Base-by-base conservation (phyloP, 2,113 vertebrate genomes). In the Amazona vittata region DNA sequence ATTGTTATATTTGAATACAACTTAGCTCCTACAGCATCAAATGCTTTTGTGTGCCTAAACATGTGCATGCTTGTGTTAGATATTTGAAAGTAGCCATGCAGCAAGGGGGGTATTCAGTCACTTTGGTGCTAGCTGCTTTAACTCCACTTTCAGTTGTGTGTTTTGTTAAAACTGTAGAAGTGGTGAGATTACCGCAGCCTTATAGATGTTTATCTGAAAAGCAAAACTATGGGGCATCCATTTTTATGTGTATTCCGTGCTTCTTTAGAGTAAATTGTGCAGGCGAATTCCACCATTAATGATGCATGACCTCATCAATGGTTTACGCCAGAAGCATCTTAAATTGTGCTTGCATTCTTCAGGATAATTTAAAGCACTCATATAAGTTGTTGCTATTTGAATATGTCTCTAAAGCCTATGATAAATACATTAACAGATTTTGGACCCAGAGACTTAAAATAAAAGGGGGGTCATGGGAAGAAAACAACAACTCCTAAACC, bases 391-490 rank as follows among this genome's bases (percentile, higher is more conserved):
- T 94, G 82, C 69, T 88, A 14, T 93, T 93, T 92, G 63, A 94
- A 85, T 89, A 44, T 55, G 50, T 93, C 85, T 87, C 85, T 85
- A 41, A 96, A 95, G 94, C 2, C 1, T 81, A 57, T 21, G 52
- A 84, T 94, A 89, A 95, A 90, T 86, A 29, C 90, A 85, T 93
- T 94, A 94, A 78, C 83, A 93, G 79, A 86, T 94, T 97, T 94
- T 89, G 76, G 87, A 71, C 63, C 44, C 1, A 6, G 73, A 76
- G 44, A 15, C 17, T 53, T 80, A 26, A 83, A 75, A 83, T 65
- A 74, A 75, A 90, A 94, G 35, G n/a, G 0, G 2, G 17, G 11
- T 67, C 83, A 39, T 37, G 46, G 15, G 55, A 31, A 4, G 2
- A 89, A 93, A 84, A 53, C 44, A 84, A 43, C 69, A 50, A 35